Base-by-base conservation (phyloP, 2,797 vertebrate genomes). In the Enteromius radiatus region DNA sequence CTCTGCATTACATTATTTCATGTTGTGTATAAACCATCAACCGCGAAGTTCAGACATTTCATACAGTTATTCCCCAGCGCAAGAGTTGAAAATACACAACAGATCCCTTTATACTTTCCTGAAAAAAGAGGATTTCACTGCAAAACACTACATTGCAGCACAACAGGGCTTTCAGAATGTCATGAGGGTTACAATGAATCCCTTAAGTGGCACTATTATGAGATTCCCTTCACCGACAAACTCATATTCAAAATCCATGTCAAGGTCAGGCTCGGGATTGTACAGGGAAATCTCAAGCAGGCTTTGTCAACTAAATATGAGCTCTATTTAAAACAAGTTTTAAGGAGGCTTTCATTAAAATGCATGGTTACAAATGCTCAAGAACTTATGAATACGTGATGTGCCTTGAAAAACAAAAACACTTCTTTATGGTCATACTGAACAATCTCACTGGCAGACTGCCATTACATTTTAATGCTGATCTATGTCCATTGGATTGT, bases 331-430 rank as follows among this genome's bases (percentile, higher is more conserved):
- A 91, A 89, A 86, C 52, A 77, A 88, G 78, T 87, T 78, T 91
- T 89, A 86, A 80, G 38, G 43, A 83, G 36, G 74, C 68, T 10
- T 59, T 19, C 52, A 59, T 75, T 75, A 26, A 81, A 91, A 91
- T 92, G 89, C 89, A 90, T 85, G 77, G 85, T 79, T 78, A 49
- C 80, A 86, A 67, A 70, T 52, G 28, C n/a, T 83, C 67, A 59
- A 87, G 88, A 88, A 89, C 86, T 79, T 76, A 86, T 91, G 84
- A 91, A 92, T 92, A 87, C 4, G 89, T 90, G 88, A 38, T 15
- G 26, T 73, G 65, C 12, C 61, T 33, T 31, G 43, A 23, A 75
- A 26, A 49, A 52, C n/a, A 65, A 38, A 52, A 21, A 56, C 10
- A 0, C 14, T 47, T 78, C 71, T 61, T 26, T 11, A 38, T 28